Conservation (phyloP, 2,113 vertebrate genomes). For the Saguinus midas region DNA sequence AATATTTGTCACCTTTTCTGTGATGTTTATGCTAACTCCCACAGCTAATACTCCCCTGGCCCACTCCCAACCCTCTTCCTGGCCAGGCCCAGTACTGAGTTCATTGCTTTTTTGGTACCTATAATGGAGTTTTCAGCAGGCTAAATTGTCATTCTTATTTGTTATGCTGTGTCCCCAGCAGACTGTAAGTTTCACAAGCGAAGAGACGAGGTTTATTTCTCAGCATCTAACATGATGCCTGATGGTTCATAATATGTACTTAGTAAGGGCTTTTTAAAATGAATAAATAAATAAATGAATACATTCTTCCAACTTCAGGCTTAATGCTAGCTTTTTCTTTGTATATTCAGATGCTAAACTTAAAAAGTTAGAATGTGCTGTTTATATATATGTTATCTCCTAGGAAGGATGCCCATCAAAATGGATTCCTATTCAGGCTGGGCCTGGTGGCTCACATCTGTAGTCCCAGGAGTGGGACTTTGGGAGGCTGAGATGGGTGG, state of each 20-base stretch:
- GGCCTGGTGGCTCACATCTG: too few species aligned
- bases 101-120: neutral
- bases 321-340: constrained; percentile 30
- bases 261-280: neutral
- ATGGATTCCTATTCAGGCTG: neutral
- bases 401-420: constrained; percentile 7
- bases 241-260: neutral
- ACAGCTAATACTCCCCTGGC: neutral
- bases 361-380: neutral
- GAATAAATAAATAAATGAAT: constrained; percentile 38
- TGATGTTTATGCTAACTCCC: neutral
- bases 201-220: neutral
- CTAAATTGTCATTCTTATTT: neutral
- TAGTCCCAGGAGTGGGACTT: too few species aligned
- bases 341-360: neutral
- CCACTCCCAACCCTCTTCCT: neutral
- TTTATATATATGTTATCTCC: constrained; percentile 3
- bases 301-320: constrained; percentile 1
- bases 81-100: neutral
- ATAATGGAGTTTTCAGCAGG: neutral
- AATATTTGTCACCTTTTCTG: neutral
- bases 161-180: neutral
- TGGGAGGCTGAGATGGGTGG: too few species aligned
- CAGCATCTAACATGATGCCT: neutral
- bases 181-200: neutral